A percentile compares a stretch with the other conserved stretches of the same genome.
Conservation (phyloP, 2,797 vertebrate species). For the Cuculus canorus region DNA sequence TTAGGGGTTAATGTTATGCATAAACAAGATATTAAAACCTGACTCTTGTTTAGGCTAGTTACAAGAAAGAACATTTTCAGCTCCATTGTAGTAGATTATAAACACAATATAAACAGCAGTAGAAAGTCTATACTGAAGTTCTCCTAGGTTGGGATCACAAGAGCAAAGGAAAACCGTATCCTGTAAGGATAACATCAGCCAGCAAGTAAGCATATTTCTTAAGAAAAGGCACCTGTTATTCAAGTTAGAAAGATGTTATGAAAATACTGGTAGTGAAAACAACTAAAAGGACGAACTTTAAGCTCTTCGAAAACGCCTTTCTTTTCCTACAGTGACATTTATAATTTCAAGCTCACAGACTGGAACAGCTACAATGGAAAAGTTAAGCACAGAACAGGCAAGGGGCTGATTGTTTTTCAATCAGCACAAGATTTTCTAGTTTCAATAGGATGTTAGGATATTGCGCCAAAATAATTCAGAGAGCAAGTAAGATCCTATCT, state of each 20-base stretch:
- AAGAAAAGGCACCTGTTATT: not conserved
- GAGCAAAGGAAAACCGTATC: not conserved
- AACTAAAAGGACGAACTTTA: not conserved
- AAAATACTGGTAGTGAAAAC: not conserved
- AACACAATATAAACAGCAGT: not conserved
- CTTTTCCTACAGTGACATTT: not conserved
- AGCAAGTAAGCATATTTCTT: not conserved
- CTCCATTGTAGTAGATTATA: not conserved
- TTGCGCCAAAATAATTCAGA: not conserved
- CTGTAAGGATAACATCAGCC: not conserved
- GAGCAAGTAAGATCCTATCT: not conserved
- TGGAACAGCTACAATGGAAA: not conserved
- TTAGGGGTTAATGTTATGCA: not conserved
- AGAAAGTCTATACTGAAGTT: not conserved
- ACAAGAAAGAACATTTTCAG: slow-evolving; percentile 6
- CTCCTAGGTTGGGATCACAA: not conserved
- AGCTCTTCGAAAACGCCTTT: not conserved
- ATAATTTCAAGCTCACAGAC: not conserved
- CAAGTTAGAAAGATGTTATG: not conserved
- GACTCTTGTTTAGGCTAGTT: slow-evolving; percentile 10
- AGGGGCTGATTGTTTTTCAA: not conserved
- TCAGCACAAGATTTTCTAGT: not conserved
- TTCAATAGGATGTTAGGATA: not conserved
- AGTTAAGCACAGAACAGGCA: not conserved
- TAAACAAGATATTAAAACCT: slow-evolving; percentile 10